These are phyloP conservation scores for Sesia bembeciformis DNA, from an alignment of 2,888 invertebrate genomes.

Conservation along the genomic window DNA sequence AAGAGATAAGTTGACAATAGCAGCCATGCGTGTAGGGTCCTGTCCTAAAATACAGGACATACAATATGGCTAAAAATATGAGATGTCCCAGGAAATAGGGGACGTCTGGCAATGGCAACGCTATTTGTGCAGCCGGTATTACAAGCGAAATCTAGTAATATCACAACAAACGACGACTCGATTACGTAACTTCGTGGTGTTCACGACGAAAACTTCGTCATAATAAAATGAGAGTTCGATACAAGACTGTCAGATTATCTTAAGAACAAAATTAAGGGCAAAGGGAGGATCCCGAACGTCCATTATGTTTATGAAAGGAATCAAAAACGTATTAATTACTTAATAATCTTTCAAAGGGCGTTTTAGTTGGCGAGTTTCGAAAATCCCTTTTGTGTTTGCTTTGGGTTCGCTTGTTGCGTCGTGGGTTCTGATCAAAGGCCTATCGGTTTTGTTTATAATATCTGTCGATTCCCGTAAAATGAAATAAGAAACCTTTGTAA, in stretches of 20 bases:
- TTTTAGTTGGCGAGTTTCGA: neutral
- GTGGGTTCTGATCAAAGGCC: neutral
- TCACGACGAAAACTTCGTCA: neutral
- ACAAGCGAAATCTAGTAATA: too few relatives aligned
- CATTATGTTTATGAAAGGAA: slow-evolving; percentile 2
- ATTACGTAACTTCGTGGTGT: too few relatives aligned
- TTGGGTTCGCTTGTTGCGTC: neutral
- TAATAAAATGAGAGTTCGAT: neutral
- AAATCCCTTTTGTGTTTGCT: neutral
- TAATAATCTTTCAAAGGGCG: neutral
- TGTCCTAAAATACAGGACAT: too few relatives aligned
- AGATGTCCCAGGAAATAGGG: too few relatives aligned
- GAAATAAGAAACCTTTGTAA: too few relatives aligned
- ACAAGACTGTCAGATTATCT: neutral
- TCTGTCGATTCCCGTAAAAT: neutral
- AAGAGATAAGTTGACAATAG: too few relatives aligned
- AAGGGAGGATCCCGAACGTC: neutral
- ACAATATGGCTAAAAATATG: too few relatives aligned
- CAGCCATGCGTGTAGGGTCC: too few relatives aligned
- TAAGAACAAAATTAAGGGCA: neutral
- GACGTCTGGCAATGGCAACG: too few relatives aligned
- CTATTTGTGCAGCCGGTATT: too few relatives aligned
- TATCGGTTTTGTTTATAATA: slow-evolving; percentile 21
- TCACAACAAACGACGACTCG: too few relatives aligned
- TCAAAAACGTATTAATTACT: neutral